Base-by-base conservation (phyloP, 1,140 invertebrate genomes). In the Hyposmocoma kahamanoa region DNA sequence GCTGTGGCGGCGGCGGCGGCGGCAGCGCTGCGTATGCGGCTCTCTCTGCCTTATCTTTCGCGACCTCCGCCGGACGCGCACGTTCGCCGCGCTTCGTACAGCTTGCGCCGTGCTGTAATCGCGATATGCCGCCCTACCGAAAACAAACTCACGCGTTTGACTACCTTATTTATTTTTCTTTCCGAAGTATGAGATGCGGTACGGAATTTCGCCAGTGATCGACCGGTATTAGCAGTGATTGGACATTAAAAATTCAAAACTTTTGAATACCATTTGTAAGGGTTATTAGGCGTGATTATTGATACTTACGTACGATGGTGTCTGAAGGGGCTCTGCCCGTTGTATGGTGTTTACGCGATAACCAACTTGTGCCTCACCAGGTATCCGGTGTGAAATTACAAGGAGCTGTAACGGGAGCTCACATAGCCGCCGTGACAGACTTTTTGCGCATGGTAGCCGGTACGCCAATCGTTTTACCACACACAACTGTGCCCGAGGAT, bases 341-440 rank as follows among this genome's bases (percentile, higher is more conserved):
- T 51, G 89, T 90, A 59, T 90, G 89, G 89, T 90, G 90, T 86
- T 82, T 88, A 62, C 88, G 89, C 61, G 89, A 90, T 81, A 89
- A 90, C 67, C 87, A 88, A 70, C 88, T 90, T 77, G 86, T 90
- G 56, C 90, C 90, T 48, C 85, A 90, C 45, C 89, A 90, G 71
- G 81, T 91, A 56, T 89, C 89, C 43, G 89, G 89, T 56, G 90
- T 91, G 53, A 82, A 88, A 53, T 84, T 91, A 61, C 88, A 90
- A 69, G 89, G 89, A 38, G 87, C 86, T 19, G 79, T 90, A 22
- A 90, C 89, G 18, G 87, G 88, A 55, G 89, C 89, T 1, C 90
- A 91, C 63, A 88, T 89, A 77, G 87, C 88, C 22, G 89, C 89
- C 15, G 87, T 91, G 21, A 88, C 88, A 22, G 88, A 90, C 59